A percentile compares a stretch with the other conserved stretches of the same genome.
Evolutionary conservation across 2,113 vertebrate species (phyloP).

Genomic region (Felis chaus): DNA sequence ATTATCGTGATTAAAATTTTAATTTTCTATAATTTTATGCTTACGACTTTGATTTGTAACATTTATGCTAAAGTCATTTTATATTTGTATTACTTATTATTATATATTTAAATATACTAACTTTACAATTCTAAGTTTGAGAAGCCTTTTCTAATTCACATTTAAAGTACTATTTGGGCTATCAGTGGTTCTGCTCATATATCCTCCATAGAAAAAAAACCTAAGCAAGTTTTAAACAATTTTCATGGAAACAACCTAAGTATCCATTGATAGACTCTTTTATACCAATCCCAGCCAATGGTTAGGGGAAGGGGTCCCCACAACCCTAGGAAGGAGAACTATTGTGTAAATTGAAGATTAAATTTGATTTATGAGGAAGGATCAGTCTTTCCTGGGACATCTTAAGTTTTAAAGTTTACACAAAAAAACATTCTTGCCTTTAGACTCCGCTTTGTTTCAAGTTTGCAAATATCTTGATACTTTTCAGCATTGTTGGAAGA

Average conservation of each 20-base stretch:
- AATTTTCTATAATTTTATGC: conserved; percentile 7
- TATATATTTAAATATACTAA: background rate
- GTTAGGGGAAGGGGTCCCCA: background rate
- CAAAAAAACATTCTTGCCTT: background rate
- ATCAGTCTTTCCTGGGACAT: background rate
- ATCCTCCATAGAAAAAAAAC: background rate
- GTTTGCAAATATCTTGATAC: background rate
- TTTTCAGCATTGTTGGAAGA: background rate
- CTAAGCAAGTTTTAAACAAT: background rate
- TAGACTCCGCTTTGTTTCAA: background rate
- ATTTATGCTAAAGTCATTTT: background rate
- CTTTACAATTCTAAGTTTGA: background rate
- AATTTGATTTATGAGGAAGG: background rate
- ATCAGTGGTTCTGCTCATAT: background rate
- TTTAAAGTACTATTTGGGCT: background rate
- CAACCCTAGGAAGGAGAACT: background rate
- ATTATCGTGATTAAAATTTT: background rate
- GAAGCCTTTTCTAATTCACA: background rate
- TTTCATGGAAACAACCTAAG: background rate
- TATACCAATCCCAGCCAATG: background rate
- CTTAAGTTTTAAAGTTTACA: conserved; percentile 17
- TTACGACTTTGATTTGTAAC: background rate
- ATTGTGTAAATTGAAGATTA: background rate
- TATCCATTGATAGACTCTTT: background rate
- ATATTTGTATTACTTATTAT: background rate